Conservation (phyloP, 2,797 vertebrate genomes). For the Podarcis siculus region DNA sequence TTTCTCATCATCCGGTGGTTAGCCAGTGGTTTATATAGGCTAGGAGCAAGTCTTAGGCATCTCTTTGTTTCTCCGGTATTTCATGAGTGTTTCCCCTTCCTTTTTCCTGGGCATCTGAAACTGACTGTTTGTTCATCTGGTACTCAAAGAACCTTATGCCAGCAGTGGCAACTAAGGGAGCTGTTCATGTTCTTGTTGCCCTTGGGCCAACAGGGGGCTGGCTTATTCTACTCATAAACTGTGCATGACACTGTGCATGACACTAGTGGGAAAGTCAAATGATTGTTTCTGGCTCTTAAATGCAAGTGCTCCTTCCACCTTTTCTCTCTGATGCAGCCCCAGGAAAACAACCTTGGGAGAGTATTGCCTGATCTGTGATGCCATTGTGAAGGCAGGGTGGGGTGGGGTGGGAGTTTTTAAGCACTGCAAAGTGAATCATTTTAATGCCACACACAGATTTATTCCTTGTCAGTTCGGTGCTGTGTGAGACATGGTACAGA, state of each 20-base stretch:
- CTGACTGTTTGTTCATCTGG: not conserved
- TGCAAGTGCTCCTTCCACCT: not conserved
- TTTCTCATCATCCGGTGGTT: constrained; percentile 4
- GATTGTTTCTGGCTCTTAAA: not conserved
- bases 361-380: not conserved
- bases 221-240: not conserved
- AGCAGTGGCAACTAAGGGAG: not conserved
- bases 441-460: constrained; percentile 59
- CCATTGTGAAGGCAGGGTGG: constrained; percentile 28
- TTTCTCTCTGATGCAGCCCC: constrained; percentile 13
- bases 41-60: not conserved
- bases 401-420: constrained; percentile 39
- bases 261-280: not conserved
- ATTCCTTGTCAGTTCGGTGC: constrained; percentile 52
- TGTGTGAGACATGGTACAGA: constrained; percentile 48
- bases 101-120: not conserved
- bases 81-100: fast-evolving
- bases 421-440: constrained; percentile 53
- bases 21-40: not conserved
- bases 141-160: fast-evolving
- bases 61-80: not conserved
- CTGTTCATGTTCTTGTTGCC: not conserved
- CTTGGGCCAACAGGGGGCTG: not conserved
- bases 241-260: not conserved
- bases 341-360: not conserved